phyloP scores from a whole-genome alignment of 2,888 invertebrate genomes.

The Amblyjoppa proteus region DNA sequence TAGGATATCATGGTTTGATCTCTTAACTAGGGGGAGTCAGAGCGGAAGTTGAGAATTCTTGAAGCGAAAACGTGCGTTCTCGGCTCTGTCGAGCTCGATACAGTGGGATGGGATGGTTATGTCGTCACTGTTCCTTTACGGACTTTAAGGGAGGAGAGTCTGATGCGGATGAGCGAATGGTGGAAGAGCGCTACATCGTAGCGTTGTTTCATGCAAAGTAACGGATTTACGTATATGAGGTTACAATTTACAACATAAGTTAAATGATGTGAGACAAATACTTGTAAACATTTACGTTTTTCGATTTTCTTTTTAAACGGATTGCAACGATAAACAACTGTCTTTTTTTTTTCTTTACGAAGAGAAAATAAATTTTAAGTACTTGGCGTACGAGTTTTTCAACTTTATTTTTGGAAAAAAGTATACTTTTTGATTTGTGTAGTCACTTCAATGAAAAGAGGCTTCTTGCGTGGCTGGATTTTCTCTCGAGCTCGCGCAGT shows the following conservation, averaged over 20 bases:
- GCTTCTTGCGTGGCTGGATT: constrained; percentile 39
- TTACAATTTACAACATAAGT: no score
- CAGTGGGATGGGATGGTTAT: neutral
- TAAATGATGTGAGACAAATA: no score
- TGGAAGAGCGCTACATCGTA: neutral
- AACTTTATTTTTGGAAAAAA: no score
- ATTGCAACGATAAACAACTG: no score
- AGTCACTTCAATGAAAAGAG: constrained; percentile 41
- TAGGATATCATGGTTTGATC: constrained; percentile 50
- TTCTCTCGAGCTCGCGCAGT: constrained; percentile 34
- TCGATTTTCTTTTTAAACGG: no score
- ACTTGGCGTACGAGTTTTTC: no score
- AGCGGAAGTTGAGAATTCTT: constrained; percentile 65
- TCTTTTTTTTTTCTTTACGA: no score
- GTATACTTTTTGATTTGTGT: no score
- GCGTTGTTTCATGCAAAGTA: neutral
- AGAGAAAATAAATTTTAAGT: no score
- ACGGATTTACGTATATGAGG: neutral
- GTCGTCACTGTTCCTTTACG: neutral
- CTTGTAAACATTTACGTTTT: no score
- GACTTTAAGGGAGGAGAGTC: neutral
- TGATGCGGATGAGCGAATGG: neutral
- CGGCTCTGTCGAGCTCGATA: constrained; percentile 8
- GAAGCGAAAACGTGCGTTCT: constrained; percentile 55
- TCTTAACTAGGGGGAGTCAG: constrained; percentile 66